Evolutionary conservation across 92 coral and sea anemone genomes (phyloP).

Genomic region (Siderastrea siderea): DNA sequence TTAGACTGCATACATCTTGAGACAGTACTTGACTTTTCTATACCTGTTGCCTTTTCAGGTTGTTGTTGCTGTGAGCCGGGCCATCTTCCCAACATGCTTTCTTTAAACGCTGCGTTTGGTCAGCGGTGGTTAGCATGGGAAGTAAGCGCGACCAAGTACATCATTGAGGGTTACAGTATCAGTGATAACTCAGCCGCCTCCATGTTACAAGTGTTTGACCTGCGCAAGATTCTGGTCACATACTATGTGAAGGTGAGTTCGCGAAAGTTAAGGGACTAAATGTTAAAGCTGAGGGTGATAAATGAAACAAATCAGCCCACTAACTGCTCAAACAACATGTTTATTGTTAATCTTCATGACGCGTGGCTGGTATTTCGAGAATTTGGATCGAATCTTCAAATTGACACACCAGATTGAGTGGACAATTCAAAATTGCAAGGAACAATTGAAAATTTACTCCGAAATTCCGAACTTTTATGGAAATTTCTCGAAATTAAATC

Average conservation of each 20-base stretch:
- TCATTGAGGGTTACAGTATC: conserved; percentile 98
- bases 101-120: conserved; percentile 99
- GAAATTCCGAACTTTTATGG: too few species aligned
- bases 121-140: conserved; percentile 99
- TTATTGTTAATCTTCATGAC: too few species aligned
- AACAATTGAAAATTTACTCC: too few species aligned
- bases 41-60: conserved; percentile 39
- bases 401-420: too few species aligned
- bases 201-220: conserved; percentile 98
- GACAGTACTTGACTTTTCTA: not conserved
- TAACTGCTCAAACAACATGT: too few species aligned
- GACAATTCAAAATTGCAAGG: too few species aligned
- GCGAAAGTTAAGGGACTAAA: too few species aligned
- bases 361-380: too few species aligned
- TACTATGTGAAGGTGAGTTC: conserved; percentile 93
- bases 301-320: too few species aligned
- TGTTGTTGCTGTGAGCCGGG: conserved; percentile 99
- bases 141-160: conserved; percentile 95
- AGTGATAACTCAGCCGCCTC: conserved; percentile 99
- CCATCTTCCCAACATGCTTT: conserved; percentile 95
- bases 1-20: not conserved
- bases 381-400: too few species aligned
- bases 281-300: too few species aligned
- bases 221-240: conserved; percentile 94
- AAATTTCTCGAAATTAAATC: too few species aligned